Conservation (phyloP, 2,888 invertebrate genomes). For the Pammene aurita region DNA sequence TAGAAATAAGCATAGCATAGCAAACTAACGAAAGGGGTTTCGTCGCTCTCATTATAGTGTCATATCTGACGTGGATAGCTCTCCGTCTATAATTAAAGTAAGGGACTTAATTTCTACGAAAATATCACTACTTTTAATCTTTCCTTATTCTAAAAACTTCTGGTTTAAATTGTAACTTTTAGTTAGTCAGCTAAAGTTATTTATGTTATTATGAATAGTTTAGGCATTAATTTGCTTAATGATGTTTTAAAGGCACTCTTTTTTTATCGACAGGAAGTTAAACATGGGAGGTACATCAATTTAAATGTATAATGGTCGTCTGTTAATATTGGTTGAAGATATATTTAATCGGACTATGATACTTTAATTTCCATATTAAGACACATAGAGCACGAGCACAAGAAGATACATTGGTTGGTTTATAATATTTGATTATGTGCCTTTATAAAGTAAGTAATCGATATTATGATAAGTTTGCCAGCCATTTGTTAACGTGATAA, state of each 20-base stretch:
- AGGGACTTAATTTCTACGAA: conserved; percentile 55
- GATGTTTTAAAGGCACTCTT: conserved; percentile 47
- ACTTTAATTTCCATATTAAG: conserved; percentile 5
- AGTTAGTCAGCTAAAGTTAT: conserved; percentile 9
- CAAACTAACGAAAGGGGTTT: too few relatives aligned
- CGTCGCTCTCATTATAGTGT: too few relatives aligned
- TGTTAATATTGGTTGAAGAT: conserved; percentile 27
- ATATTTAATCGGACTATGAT: not conserved
- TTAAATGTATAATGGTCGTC: conserved; percentile 24
- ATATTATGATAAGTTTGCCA: not conserved
- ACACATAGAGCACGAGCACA: too few relatives aligned
- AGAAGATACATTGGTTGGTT: too few relatives aligned
- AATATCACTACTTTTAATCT: conserved; percentile 54
- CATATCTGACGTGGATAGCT: too few relatives aligned
- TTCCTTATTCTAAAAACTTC: conserved; percentile 3
- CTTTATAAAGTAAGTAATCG: too few relatives aligned
- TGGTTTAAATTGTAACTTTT: not conserved
- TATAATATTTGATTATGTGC: too few relatives aligned
- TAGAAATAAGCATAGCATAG: too few relatives aligned
- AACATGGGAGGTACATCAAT: conserved; percentile 36
- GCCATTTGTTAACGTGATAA: not conserved
- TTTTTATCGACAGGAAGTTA: conserved; percentile 59
- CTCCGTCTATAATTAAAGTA: conserved; percentile 55
- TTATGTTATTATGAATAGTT: conserved; percentile 36
- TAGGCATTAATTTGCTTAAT: conserved; percentile 40